A percentile compares a stretch with the other conserved stretches of the same genome.
These are phyloP conservation scores for Chlamydotis undulata DNA, from an alignment of 2,113 vertebrate species.

Conservation along the genomic window DNA sequence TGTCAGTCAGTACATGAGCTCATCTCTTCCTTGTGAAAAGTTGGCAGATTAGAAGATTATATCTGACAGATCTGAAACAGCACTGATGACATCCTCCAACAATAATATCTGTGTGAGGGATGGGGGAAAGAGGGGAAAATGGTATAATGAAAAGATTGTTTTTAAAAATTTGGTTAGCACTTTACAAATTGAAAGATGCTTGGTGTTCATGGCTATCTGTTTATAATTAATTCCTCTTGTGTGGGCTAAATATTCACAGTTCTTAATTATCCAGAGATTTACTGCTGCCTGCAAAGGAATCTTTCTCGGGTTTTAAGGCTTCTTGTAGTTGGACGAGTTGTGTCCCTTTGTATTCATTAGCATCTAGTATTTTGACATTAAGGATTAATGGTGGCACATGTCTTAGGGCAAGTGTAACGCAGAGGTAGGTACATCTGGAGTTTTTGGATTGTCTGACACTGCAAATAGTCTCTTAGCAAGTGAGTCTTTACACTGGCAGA, in stretches of 20 bases:
- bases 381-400: not conserved
- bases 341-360: not conserved
- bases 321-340: not conserved
- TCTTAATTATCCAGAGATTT: not conserved
- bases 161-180: conserved; percentile 14
- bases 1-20: conserved; percentile 74
- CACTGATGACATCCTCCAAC: conserved; percentile 54
- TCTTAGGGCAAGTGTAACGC: not conserved
- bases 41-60: conserved; percentile 77
- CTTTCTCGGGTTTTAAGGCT: not conserved
- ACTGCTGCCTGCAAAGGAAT: not conserved
- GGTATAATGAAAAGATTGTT: conserved; percentile 45
- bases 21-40: conserved; percentile 61
- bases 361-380: not conserved
- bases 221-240: not conserved
- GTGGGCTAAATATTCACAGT: not conserved
- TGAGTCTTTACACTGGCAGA: not conserved
- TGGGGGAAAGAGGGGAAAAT: not conserved
- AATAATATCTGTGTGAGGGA: not conserved
- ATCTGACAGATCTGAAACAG: conserved; percentile 77
- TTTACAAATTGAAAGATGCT: not conserved
- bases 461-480: not conserved
- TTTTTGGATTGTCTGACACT: not conserved
- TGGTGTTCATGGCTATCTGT: not conserved
- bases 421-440: not conserved